Base-by-base conservation (phyloP, 2,113 vertebrate species). In the Perca schrenkii region DNA sequence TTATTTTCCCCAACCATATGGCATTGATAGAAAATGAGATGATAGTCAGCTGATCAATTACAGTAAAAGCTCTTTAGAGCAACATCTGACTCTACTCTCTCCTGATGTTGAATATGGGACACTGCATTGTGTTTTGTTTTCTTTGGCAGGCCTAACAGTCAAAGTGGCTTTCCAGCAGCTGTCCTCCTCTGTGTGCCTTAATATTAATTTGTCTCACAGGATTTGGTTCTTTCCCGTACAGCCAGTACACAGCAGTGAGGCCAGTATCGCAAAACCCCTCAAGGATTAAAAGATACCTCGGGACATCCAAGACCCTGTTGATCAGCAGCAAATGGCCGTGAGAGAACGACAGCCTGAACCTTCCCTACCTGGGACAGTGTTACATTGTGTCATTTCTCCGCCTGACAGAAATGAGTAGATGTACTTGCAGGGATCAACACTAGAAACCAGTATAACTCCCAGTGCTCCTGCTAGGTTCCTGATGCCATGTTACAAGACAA, bases 301-400 rank as follows among this genome's bases (percentile, higher is more conserved):
- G 85, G 83, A 90, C 47, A 15, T 85, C 79, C 70, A 56, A 58
- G 75, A 80, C 53, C 66, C 71, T 53, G 75, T 19, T 61, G 52
- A 71, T 40, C 58, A 17, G 67, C 78, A 69, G 47, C 53, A 57
- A 88, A 73, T 82, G 92, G 65, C 89, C 68, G 0, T 85, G 88
- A 90, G 54, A 65, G 49, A 84, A 10, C 25, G 22, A 74, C 63
- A 47, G 71, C 40, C 70, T 79, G 68, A 83, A 86, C 79, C 21
- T 88, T 87, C 58, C 56, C 80, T 57, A 43, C 79, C 46, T 64
- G 81, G 78, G 64, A 89, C 78, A 8, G 57, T 3, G 64, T 86
- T 71, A 92, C 90, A 80, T 88, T 58, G 70, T 80, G 84, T 92
- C 71, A 92, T 92, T 88, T 74, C 80, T 72, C 16, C 25, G 36